phyloP scores from a whole-genome alignment of 2,113 vertebrate species.

The Cyphomyrus plagiostoma region DNA sequence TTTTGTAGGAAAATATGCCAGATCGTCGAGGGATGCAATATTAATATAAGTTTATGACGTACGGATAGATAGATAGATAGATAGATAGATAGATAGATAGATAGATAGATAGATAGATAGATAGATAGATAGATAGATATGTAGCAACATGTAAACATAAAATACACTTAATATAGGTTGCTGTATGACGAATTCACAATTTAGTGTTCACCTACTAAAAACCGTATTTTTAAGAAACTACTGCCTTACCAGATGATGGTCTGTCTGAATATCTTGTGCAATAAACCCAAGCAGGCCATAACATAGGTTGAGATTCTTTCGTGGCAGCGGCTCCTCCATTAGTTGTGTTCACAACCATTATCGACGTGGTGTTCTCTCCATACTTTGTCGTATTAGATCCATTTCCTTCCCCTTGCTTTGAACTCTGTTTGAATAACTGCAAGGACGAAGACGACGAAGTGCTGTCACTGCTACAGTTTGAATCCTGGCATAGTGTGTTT shows the following conservation, averaged over 20 bases:
- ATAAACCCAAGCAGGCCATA: slow-evolving; percentile 98
- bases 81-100: neutral
- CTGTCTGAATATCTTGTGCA: slow-evolving; percentile 95
- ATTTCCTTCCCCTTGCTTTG: slow-evolving; percentile 61
- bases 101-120: neutral
- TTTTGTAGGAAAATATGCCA: neutral
- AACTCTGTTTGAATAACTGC: slow-evolving; percentile 51
- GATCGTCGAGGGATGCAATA: neutral
- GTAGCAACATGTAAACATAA: neutral
- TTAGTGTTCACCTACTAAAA: neutral
- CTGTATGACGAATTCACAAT: neutral
- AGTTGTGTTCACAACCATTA: slow-evolving; percentile 72
- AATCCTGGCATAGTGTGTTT: slow-evolving; percentile 70
- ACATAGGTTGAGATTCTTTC: slow-evolving; percentile 75
- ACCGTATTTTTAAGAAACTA: neutral
- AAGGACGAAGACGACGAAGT: slow-evolving; percentile 59
- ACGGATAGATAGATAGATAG: neutral
- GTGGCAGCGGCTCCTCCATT: slow-evolving; percentile 63
- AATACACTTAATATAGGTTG: neutral
- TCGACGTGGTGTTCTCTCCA: slow-evolving; percentile 71
- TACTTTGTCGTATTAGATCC: slow-evolving; percentile 65
- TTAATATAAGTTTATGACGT: neutral
- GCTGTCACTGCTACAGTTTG: slow-evolving; percentile 78
- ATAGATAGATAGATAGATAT: neutral
- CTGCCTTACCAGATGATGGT: slow-evolving; percentile 94